Percentiles rank a stretch among this genome's conserved stretches.
Conservation (phyloP, 2,797 vertebrate species). For the Poeciliopsis presidionis region DNA sequence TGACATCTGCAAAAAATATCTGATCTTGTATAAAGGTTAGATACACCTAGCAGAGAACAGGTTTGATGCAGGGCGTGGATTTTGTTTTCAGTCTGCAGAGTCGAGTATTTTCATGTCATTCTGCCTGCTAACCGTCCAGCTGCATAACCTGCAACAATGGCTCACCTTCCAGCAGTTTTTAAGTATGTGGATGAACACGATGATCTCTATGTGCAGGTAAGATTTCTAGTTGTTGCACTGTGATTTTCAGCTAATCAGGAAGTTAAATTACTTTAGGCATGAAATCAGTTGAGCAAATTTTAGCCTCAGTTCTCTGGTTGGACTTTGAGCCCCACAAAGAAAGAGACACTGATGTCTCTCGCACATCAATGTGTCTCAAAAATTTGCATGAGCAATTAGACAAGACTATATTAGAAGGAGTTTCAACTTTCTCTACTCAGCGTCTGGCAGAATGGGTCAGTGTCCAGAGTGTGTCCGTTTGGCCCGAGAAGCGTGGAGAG, state of each 20-base stretch:
- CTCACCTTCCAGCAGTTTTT: conserved; percentile 84
- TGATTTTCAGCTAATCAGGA: neutral
- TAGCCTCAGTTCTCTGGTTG: neutral
- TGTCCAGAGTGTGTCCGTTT: conserved; percentile 93
- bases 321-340: neutral
- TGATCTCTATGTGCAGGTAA: conserved; percentile 90
- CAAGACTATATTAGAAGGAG: neutral
- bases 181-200: conserved; percentile 92
- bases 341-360: too few relatives aligned
- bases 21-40: neutral
- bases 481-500: conserved; percentile 92
- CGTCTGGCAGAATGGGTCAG: conserved; percentile 91
- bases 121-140: conserved; percentile 48
- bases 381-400: neutral
- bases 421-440: conserved; percentile 59
- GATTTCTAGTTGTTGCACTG: conserved; percentile 1
- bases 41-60: conserved; percentile 41
- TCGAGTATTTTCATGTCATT: conserved; percentile 2
- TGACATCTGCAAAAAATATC: conserved; percentile 1
- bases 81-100: conserved; percentile 26
- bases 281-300: neutral
- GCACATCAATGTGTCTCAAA: too few relatives aligned
- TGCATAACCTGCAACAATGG: conserved; percentile 78
- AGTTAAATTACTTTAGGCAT: conserved; percentile 2
- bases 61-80: conserved; percentile 43